Conservation (phyloP, 2,888 invertebrate genomes). For the Melipona beecheii region DNA sequence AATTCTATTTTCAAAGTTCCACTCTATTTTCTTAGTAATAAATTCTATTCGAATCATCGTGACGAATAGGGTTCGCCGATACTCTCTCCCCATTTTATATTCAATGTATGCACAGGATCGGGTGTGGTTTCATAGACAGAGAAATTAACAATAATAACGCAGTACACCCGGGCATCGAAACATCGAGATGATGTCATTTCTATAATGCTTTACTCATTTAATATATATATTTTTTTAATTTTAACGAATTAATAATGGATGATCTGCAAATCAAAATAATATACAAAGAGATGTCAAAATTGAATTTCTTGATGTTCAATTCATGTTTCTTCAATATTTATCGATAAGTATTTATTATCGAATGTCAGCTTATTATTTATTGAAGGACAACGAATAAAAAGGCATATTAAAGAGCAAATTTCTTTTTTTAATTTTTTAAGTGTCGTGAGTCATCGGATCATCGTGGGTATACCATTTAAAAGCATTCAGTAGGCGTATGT, state of each 20-base stretch:
- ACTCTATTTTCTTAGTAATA: too few species aligned
- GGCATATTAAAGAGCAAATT: neutral
- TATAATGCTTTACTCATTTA: too few species aligned
- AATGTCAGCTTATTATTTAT: neutral
- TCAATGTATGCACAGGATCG: too few species aligned
- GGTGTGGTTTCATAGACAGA: too few species aligned
- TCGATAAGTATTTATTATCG: neutral
- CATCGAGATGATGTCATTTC: too few species aligned
- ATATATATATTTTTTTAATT: neutral
- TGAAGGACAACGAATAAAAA: neutral
- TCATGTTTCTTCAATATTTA: neutral
- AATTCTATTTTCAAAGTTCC: too few species aligned
- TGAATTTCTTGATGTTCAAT: too few species aligned
- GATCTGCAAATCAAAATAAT: neutral
- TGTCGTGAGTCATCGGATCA: neutral
- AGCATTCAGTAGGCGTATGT: neutral
- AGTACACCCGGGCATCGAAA: too few species aligned
- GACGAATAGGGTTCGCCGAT: too few species aligned
- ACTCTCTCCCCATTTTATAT: too few species aligned
- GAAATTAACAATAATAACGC: too few species aligned
- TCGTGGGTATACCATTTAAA: neutral
- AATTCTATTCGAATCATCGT: too few species aligned
- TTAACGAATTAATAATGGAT: neutral
- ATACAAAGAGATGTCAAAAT: neutral
- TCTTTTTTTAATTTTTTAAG: neutral